phyloP scores from a whole-genome alignment of 1,140 invertebrate genomes.

The Anoplophora glabripennis region DNA sequence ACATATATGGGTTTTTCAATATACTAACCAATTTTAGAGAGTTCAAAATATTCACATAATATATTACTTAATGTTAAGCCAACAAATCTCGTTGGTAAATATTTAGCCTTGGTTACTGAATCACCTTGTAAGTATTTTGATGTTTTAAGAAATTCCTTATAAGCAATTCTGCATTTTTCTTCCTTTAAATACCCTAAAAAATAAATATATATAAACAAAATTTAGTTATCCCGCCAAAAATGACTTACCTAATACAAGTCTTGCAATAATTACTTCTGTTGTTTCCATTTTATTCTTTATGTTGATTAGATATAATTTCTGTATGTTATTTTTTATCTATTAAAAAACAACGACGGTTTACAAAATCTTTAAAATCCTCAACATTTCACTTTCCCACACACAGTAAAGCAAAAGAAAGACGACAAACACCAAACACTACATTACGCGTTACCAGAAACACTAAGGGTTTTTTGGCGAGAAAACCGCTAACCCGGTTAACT shows the following conservation, averaged over 20 bases:
- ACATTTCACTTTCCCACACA: too few species aligned
- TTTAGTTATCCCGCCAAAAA: constrained; percentile 3
- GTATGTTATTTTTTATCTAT: too few species aligned
- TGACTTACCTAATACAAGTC: constrained; percentile 22
- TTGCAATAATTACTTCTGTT: constrained; percentile 2
- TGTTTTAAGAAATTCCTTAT: constrained; percentile 26
- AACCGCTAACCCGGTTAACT: too few species aligned
- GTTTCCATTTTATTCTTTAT: constrained; percentile 1
- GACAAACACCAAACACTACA: too few species aligned
- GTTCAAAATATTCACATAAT: constrained; percentile 20
- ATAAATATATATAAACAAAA: not conserved
- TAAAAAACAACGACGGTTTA: too few species aligned
- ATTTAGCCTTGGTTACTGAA: constrained; percentile 14
- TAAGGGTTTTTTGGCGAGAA: too few species aligned
- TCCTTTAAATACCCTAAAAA: constrained; percentile 28
- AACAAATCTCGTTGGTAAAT: constrained; percentile 24
- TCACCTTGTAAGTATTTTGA: not conserved
- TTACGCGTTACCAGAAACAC: too few species aligned
- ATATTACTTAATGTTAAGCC: constrained; percentile 29
- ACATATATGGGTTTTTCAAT: not conserved
- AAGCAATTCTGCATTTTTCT: constrained; percentile 21
- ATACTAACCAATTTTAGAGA: constrained; percentile 28
- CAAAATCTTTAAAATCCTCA: too few species aligned
- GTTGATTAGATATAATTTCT: too few species aligned
- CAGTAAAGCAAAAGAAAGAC: too few species aligned